A percentile compares a stretch with the other conserved stretches of the same genome.
Conservation (phyloP, 2,888 invertebrate genomes). For the Acrobasis repandana region DNA sequence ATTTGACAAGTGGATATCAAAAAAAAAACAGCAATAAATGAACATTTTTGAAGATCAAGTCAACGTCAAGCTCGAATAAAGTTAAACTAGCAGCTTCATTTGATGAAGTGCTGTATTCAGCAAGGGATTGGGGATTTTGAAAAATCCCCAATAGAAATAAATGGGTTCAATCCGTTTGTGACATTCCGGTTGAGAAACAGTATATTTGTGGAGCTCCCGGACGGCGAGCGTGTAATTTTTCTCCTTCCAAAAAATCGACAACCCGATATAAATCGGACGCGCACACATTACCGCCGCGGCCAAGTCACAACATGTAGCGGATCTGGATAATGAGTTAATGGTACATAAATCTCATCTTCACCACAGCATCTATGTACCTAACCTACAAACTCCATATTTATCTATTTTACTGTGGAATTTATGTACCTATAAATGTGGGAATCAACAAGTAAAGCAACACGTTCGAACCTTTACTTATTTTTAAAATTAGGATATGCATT, state of each 20-base stretch:
- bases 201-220: constrained; percentile 24
- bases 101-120: not conserved
- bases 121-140: not conserved
- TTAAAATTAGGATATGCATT: no score
- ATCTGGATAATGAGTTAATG: not conserved
- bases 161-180: constrained; percentile 16
- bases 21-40: no score
- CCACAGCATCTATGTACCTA: no score
- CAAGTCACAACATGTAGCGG: constrained; percentile 25
- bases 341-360: not conserved
- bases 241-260: constrained; percentile 41
- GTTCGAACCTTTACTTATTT: no score
- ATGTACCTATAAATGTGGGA: not conserved
- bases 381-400: no score
- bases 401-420: no score
- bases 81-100: no score
- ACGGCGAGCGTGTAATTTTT: constrained; percentile 33
- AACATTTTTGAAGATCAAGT: no score
- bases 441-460: no score
- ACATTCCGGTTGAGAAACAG: constrained; percentile 13
- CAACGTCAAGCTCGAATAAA: no score
- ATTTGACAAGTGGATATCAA: no score
- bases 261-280: constrained; percentile 42
- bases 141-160: constrained; percentile 3
- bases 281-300: constrained; percentile 25